These are phyloP conservation scores for Holcopasites calliopsidis DNA, from an alignment of 1,140 invertebrate genomes.

Conservation along the genomic window DNA sequence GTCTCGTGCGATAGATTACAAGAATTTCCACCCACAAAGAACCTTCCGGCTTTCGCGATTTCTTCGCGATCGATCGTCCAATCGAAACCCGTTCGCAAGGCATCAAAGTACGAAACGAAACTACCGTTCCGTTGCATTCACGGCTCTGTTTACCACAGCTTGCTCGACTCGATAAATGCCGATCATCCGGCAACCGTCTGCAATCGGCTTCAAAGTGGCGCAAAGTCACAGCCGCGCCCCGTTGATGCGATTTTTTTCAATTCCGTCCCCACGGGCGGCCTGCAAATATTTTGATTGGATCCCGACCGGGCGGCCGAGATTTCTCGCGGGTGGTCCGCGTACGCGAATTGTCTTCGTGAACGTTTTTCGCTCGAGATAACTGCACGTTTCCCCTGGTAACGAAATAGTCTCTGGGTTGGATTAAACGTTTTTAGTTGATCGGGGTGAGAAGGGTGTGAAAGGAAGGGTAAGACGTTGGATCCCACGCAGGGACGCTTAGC, in stretches of 20 bases:
- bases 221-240: conserved; percentile 12
- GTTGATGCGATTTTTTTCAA: conserved; percentile 4
- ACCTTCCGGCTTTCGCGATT: too few relatives aligned
- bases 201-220: conserved; percentile 26
- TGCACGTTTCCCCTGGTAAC: background rate
- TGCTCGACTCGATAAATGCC: conserved; percentile 27
- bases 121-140: background rate
- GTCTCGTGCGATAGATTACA: too few relatives aligned
- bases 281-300: conserved; percentile 36
- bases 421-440: background rate
- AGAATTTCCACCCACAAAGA: too few relatives aligned
- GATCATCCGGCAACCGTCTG: background rate
- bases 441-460: background rate
- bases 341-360: conserved; percentile 35
- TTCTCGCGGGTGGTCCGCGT: background rate
- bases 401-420: background rate
- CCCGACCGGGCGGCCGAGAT: background rate
- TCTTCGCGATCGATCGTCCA: background rate
- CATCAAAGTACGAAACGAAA: background rate
- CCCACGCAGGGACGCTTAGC: too few relatives aligned
- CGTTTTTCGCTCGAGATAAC: conserved; percentile 12
- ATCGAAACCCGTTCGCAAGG: background rate
- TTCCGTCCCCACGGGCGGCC: background rate
- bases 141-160: conserved; percentile 23
- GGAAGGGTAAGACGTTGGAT: background rate